These are phyloP conservation scores for Copidosoma aretas DNA, from an alignment of 2,888 invertebrate genomes.

Conservation along the genomic window DNA sequence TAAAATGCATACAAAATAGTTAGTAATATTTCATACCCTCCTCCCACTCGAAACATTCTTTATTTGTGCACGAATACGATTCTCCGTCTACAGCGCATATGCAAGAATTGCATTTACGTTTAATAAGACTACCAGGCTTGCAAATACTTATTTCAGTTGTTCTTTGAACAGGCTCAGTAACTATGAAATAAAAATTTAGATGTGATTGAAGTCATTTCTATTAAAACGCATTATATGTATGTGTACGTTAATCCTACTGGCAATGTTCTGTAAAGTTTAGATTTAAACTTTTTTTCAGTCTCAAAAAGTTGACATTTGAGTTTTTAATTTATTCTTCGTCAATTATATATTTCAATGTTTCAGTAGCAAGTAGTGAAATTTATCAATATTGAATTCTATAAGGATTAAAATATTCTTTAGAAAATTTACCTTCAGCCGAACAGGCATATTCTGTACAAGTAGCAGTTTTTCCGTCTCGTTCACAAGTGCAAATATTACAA, in stretches of 20 bases:
- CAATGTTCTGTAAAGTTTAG: too few species aligned
- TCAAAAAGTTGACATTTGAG: too few species aligned
- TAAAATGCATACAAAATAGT: not conserved
- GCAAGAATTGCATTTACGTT: constrained; percentile 66
- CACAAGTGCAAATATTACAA: constrained; percentile 13
- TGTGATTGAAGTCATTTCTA: not conserved
- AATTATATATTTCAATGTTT: too few species aligned
- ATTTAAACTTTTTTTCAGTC: too few species aligned
- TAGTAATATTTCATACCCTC: not conserved
- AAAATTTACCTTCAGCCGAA: not conserved
- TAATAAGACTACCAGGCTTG: constrained; percentile 63
- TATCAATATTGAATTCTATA: too few species aligned
- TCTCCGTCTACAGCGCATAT: constrained; percentile 54
- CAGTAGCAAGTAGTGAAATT: too few species aligned
- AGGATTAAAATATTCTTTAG: not conserved
- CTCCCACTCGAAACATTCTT: not conserved
- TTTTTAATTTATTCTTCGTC: too few species aligned
- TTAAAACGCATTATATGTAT: not conserved
- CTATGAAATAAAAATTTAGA: not conserved
- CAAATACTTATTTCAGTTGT: constrained; percentile 49
- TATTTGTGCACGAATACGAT: not conserved
- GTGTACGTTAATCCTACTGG: too few species aligned
- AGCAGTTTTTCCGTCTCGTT: constrained; percentile 15
- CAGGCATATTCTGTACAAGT: constrained; percentile 7
- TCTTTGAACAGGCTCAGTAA: not conserved